phyloP scores from a whole-genome alignment of 1,140 invertebrate species.

The Zaprionus vittiger region DNA sequence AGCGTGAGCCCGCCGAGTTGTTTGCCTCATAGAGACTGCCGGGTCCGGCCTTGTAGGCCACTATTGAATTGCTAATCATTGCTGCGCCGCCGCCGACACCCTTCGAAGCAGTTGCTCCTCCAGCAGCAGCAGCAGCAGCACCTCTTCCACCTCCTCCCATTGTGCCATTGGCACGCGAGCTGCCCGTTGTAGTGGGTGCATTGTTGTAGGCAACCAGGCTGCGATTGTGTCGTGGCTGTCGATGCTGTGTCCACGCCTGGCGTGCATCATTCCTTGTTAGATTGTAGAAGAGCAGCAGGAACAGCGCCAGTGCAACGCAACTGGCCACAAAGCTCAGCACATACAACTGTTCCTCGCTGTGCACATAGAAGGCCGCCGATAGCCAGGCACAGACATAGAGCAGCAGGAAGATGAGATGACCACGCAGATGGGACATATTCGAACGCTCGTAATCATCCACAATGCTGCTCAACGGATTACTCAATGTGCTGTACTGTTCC shows the following conservation, averaged over 20 bases:
- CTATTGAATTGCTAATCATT: conserved; percentile 70
- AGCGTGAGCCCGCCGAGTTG: conserved; percentile 86
- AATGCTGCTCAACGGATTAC: conserved; percentile 88
- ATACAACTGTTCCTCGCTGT: conserved; percentile 85
- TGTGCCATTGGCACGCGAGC: background rate
- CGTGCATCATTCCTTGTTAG: conserved; percentile 93
- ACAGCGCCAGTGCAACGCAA: conserved; percentile 90
- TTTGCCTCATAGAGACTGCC: conserved; percentile 80
- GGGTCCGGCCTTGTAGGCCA: conserved; percentile 69
- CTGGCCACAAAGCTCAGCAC: conserved; percentile 91
- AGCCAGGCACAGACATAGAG: conserved; percentile 91
- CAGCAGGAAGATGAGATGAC: conserved; percentile 91
- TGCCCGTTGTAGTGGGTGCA: conserved; percentile 23
- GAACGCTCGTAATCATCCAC: conserved; percentile 93
- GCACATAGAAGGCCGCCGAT: conserved; percentile 87
- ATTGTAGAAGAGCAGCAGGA: conserved; percentile 94
- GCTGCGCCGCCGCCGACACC: conserved; percentile 36
- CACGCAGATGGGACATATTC: conserved; percentile 91
- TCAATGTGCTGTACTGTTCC: conserved; percentile 84
- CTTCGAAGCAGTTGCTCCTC: background rate
- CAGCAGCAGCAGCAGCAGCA: background rate
- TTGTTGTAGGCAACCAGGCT: conserved; percentile 65
- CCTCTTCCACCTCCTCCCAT: background rate
- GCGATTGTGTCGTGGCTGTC: conserved; percentile 86
- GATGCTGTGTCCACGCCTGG: conserved; percentile 88